phyloP scores from a whole-genome alignment of 2,113 vertebrate genomes.

The Arvicanthis niloticus region DNA sequence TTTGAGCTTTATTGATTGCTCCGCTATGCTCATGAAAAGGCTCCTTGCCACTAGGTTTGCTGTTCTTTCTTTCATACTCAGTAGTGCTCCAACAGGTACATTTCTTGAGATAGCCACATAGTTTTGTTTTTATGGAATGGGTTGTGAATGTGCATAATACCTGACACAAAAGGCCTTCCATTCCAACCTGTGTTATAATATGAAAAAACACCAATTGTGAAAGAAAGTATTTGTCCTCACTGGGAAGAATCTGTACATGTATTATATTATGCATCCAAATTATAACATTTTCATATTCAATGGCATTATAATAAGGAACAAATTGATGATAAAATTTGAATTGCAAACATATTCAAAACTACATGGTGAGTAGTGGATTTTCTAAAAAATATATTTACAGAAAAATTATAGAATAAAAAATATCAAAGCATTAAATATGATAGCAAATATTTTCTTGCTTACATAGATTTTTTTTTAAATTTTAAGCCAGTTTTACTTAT shows the following conservation, averaged over 20 bases:
- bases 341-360: neutral
- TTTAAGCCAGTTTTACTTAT: conserved; percentile 28
- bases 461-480: neutral
- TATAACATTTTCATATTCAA: neutral
- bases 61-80: neutral
- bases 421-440: neutral
- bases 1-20: neutral
- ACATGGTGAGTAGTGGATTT: neutral
- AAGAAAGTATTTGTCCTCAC: neutral
- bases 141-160: neutral
- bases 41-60: neutral
- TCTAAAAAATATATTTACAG: neutral
- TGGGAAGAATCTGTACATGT: neutral
- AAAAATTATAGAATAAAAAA: neutral
- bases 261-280: neutral
- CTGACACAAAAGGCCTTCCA: neutral
- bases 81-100: neutral
- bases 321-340: neutral
- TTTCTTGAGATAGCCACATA: neutral
- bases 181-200: neutral
- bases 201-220: neutral
- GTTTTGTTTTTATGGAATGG: neutral
- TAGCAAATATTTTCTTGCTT: neutral
- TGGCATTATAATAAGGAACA: neutral
- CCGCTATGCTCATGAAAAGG: neutral